These are phyloP conservation scores for Astyanax mexicanus DNA, from an alignment of 2,797 vertebrate genomes.

Conservation along the genomic window DNA sequence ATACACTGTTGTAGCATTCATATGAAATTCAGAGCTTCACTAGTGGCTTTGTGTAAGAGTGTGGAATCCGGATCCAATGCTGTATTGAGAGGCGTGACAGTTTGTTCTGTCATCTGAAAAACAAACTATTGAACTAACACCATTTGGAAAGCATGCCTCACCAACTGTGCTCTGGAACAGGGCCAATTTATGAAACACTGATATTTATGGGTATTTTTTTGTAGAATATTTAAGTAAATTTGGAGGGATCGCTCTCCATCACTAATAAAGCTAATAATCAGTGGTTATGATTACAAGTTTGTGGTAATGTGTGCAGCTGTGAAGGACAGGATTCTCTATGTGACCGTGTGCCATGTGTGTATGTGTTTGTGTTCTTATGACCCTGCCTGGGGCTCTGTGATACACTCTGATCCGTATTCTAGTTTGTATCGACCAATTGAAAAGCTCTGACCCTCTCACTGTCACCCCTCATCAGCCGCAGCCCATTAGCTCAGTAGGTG, in stretches of 20 bases:
- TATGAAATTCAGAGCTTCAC: too few relatives aligned
- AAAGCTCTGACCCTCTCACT: slow-evolving; percentile 55
- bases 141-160: neutral
- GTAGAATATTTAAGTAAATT: too few relatives aligned
- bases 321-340: neutral
- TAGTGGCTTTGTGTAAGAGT: neutral
- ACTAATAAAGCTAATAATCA: neutral
- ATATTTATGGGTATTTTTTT: too few relatives aligned
- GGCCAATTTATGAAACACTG: neutral
- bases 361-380: slow-evolving; percentile 12
- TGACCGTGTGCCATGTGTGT: slow-evolving; percentile 17
- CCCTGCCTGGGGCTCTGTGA: slow-evolving; percentile 35
- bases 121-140: neutral
- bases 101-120: neutral
- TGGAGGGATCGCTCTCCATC: too few relatives aligned
- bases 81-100: neutral
- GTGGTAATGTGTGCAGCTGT: neutral
- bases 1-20: neutral
- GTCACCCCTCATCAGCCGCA: slow-evolving; percentile 64
- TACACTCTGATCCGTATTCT: slow-evolving; percentile 1
- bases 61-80: neutral
- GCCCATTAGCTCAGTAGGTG: slow-evolving; percentile 42
- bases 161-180: neutral
- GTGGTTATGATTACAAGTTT: neutral
- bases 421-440: slow-evolving; percentile 60